phyloP scores from a whole-genome alignment of 2,888 invertebrate species.

The Eupithecia subfuscata region DNA sequence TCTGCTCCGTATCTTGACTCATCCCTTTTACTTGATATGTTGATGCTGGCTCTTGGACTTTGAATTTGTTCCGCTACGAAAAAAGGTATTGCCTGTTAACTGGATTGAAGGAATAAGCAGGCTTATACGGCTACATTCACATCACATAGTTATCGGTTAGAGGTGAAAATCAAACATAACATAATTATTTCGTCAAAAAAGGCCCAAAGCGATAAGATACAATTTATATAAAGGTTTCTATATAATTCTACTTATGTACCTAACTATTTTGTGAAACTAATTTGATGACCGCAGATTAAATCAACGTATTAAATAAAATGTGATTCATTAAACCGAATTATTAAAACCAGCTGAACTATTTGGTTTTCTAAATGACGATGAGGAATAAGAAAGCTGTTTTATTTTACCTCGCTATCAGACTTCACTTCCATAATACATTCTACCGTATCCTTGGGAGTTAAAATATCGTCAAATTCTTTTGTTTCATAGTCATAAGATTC shows the following conservation, averaged over 20 bases:
- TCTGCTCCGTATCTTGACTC: background rate
- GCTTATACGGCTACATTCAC: background rate
- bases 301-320: background rate
- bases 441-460: background rate
- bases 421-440: conserved; percentile 3
- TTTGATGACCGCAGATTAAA: background rate
- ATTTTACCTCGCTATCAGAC: background rate
- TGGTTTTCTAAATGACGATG: background rate
- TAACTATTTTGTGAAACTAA: background rate
- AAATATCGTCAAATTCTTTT: background rate
- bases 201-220: background rate
- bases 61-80: background rate
- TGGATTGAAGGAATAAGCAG: background rate
- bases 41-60: background rate
- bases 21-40: background rate
- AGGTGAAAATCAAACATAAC: background rate
- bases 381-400: background rate
- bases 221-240: no score
- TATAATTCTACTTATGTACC: background rate
- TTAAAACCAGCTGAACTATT: background rate
- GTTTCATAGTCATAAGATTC: background rate
- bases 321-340: background rate
- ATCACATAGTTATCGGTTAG: background rate
- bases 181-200: background rate
- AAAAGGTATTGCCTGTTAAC: background rate